Conservation (phyloP, 1,140 invertebrate genomes). For the Eurosta solidaginis region DNA sequence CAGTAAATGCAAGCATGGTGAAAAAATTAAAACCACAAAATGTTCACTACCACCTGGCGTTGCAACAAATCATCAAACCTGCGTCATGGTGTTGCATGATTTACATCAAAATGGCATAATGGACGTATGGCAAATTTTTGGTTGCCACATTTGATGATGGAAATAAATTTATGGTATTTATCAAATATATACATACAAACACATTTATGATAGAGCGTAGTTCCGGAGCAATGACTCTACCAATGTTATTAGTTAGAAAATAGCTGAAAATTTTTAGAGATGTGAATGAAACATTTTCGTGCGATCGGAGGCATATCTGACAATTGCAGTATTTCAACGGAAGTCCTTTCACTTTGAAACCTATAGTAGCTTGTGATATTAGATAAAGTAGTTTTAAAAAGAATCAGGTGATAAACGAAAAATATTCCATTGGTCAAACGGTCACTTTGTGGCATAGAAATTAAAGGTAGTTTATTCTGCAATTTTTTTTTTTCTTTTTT, state of each 20-base stretch:
- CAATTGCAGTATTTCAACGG: conserved; percentile 11
- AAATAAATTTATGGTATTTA: conserved; percentile 25
- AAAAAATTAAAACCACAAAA: background rate
- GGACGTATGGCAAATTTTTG: background rate
- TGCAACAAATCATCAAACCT: background rate
- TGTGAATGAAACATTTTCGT: background rate
- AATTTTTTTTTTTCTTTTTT: no score
- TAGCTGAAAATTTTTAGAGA: background rate
- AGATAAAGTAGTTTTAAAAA: no score
- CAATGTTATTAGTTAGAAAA: background rate
- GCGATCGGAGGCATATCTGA: background rate
- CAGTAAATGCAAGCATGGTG: no score
- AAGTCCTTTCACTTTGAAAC: conserved; percentile 2
- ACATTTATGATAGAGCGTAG: background rate
- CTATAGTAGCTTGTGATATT: background rate
- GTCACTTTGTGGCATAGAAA: no score
- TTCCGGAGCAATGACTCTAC: conserved; percentile 1
- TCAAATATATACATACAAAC: background rate
- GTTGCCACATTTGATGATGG: background rate
- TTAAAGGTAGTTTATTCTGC: no score
- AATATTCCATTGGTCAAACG: no score
- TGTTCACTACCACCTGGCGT: background rate
- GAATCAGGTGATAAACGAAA: no score
- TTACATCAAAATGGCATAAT: background rate
- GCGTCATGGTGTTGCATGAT: conserved; percentile 5